Conservation (phyloP, 2,888 invertebrate species). For the Euzetes globulus region DNA sequence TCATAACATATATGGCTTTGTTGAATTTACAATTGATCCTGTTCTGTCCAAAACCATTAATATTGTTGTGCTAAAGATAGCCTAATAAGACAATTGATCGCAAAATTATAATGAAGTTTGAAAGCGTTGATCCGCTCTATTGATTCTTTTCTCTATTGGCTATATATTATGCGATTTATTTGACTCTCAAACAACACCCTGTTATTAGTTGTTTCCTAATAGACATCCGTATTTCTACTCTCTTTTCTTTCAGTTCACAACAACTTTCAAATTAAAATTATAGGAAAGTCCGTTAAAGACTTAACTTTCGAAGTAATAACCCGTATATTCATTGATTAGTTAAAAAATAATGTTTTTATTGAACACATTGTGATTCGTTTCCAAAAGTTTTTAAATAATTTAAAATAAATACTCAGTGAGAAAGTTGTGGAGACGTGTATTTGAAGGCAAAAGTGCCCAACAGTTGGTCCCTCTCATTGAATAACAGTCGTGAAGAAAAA, state of each 20-base stretch:
- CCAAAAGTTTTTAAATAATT: not conserved
- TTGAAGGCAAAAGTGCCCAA: not conserved
- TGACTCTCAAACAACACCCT: not conserved
- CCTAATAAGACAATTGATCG: not conserved
- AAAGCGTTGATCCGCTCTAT: not conserved
- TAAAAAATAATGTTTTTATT: not conserved
- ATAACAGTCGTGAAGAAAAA: not conserved
- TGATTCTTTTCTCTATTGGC: not conserved
- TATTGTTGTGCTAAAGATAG: not conserved
- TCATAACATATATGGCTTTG: no score
- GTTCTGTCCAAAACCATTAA: not conserved
- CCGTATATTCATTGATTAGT: not conserved
- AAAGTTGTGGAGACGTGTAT: not conserved
- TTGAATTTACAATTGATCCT: no score
- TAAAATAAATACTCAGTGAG: not conserved
- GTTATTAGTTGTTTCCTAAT: constrained; percentile 26
- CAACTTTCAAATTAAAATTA: not conserved
- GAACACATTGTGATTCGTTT: not conserved
- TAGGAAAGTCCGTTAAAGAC: not conserved
- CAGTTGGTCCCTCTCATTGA: constrained; percentile 9
- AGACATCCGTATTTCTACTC: constrained; percentile 14
- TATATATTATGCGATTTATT: not conserved
- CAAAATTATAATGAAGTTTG: no score
- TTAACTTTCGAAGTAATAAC: not conserved
- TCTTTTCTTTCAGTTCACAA: not conserved